Evolutionary conservation across 1,140 invertebrate species (phyloP), one percentile per base, ranked within the genome.

Genomic region (Stenopsyche tienmushanensis): DNA sequence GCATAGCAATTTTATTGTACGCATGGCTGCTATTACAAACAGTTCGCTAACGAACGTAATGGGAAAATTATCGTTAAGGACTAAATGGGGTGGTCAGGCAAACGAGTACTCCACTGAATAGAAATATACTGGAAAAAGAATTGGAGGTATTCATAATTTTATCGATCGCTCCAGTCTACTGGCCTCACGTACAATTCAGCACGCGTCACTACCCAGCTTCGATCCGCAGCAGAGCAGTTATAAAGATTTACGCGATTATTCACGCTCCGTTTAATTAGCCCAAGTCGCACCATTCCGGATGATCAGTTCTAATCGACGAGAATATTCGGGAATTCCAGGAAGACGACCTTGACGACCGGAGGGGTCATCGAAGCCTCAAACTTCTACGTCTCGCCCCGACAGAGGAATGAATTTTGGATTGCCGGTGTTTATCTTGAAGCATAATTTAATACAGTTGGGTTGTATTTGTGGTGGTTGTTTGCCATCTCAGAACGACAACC

Each of bases 31-130:
- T 21, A 41, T 20, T 64, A 54, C 63, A 65, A 65, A 65, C 47
- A 24, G 24, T 55, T 58, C 42, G 63, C 63, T 65, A 65, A 65
- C 63, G 44, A 57, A 34, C 42, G 21, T 49, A 65, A 49, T 45
- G 63, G 25, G 54, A 21, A 49, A 50, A 58, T 65, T 65, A 65
- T 57, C 63, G 54, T 65, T 57, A 59, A 10, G 15, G 41, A 26
- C 39, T 42, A 23, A 49, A 49, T 29, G 47, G 60, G 17, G 23
- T 54, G 2, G 2, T 8, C 5, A 18, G 8, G 17, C 5, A 45
- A 45, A 45, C 9, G 29, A 7, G 5, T 13, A 34, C 13, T 34
- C 13, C 29, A 34, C 29, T 13, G 5, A 34, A 34, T 34, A 34
- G 29, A 13, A 34, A 34, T 34, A 8, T 39, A 8, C 34, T 7